These are phyloP conservation scores for Apteryx mantelli DNA, from an alignment of 2,113 vertebrate species.

Conservation along the genomic window DNA sequence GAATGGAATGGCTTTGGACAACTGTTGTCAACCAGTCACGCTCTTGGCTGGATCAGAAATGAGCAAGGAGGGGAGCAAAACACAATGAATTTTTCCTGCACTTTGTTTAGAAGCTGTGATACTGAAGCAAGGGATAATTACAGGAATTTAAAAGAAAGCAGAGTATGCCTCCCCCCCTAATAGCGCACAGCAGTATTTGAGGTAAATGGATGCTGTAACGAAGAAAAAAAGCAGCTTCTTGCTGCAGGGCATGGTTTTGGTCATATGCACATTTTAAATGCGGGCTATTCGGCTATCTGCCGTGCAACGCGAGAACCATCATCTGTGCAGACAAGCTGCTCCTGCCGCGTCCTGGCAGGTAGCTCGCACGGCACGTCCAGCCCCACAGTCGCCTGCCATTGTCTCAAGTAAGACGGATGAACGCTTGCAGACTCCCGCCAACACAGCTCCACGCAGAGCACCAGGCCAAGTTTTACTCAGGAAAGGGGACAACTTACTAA, in stretches of 20 bases:
- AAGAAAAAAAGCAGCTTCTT: background rate
- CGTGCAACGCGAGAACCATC: background rate
- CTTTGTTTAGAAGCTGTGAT: background rate
- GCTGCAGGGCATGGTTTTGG: rapidly evolving
- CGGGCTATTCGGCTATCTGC: background rate
- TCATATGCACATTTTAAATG: background rate
- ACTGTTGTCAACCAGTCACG: background rate
- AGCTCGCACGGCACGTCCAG: background rate
- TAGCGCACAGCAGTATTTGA: background rate
- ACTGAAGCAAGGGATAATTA: background rate
- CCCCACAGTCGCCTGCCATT: background rate
- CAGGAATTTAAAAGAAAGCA: background rate
- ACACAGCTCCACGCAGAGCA: background rate
- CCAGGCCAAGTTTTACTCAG: background rate
- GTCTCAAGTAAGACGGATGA: background rate
- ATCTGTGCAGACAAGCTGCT: background rate
- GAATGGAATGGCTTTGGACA: background rate
- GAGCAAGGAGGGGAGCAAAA: background rate
- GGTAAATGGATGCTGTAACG: background rate
- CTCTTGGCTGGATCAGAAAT: background rate
- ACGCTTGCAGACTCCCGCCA: background rate
- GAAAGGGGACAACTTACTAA: background rate
- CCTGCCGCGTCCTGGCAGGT: background rate
- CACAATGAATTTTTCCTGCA: background rate
- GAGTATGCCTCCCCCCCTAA: background rate